Evolutionary conservation across 2,797 vertebrate genomes (phyloP), one percentile per base, ranked within the genome.

Genomic region (Gymnothorax reevesii): DNA sequence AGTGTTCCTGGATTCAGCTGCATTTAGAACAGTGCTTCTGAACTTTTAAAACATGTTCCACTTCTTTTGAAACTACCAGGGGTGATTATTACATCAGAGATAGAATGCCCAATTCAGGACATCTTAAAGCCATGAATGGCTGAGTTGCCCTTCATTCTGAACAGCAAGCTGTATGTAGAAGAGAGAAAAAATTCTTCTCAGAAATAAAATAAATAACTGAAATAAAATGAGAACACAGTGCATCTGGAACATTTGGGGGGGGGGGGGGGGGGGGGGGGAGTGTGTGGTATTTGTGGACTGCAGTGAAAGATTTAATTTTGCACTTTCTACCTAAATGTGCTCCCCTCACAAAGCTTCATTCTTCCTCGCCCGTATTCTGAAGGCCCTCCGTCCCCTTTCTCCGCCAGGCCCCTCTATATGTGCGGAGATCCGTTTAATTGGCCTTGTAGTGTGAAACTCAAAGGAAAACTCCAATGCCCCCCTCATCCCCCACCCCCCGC

Each of bases 361-460:
- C 42, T 79, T 17, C 20, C 1, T 33, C 33, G 13, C 4, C 75
- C 4, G 17, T 42, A 79, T 82, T 59, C 80, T 57, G 55, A 82
- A 8, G 55, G 2, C 10, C 55, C 55, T 73, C 10, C 55, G 27
- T 73, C 27, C 33, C 57, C 33, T 5, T 55, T 15, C 42, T 12
- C 80, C 27, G 25, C 20, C 54, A 20, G 80, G 49, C 13, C 62
- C 49, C 60, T 83, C 60, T 82, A 49, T 83, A 59, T 71, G 7
- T 86, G 71, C 57, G 82, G 57, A 7, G 15, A 52, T 7, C 77
- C 66, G 25, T 86, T 85, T 84, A 88, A 90, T 88, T 85, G 85
- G 60, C 88, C 85, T 86, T 73, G 17, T 15, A 57, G 60, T 66
- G 73, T 85, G 83, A 92, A 91, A 20, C 88, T 54, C 62, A 84